These are phyloP conservation scores for Plecturocebus donacophilus DNA, from an alignment of 2,113 vertebrate species.

Conservation along the genomic window DNA sequence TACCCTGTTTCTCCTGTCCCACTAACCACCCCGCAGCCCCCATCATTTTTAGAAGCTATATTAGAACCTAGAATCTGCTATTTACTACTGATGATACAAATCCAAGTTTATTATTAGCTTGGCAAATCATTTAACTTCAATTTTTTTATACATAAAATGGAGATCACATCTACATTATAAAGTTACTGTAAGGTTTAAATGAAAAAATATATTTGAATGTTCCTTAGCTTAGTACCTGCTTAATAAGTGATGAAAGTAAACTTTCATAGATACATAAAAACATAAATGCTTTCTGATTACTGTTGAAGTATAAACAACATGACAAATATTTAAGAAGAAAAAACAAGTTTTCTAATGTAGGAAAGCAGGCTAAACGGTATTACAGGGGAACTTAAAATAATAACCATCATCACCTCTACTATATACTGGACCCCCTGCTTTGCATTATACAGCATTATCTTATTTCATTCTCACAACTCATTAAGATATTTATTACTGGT, in stretches of 20 bases:
- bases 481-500: background rate
- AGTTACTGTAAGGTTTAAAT: background rate
- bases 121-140: conserved; percentile 2
- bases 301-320: background rate
- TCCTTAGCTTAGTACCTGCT: background rate
- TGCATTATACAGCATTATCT: background rate
- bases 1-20: background rate
- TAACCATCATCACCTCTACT: background rate
- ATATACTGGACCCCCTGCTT: background rate
- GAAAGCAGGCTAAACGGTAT: background rate
- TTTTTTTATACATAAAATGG: background rate
- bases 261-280: background rate
- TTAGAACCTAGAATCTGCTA: background rate
- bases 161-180: conserved; percentile 1
- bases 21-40: background rate
- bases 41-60: background rate
- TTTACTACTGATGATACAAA: background rate
- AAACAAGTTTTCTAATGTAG: background rate
- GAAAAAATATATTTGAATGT: conserved; percentile 26
- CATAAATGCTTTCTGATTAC: background rate
- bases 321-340: background rate
- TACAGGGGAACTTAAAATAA: background rate
- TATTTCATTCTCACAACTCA: conserved; percentile 14
- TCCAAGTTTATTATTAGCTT: background rate
- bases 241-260: conserved; percentile 18